These are phyloP conservation scores for Heliothis virescens DNA, from an alignment of 1,140 invertebrate species.

Conservation along the genomic window DNA sequence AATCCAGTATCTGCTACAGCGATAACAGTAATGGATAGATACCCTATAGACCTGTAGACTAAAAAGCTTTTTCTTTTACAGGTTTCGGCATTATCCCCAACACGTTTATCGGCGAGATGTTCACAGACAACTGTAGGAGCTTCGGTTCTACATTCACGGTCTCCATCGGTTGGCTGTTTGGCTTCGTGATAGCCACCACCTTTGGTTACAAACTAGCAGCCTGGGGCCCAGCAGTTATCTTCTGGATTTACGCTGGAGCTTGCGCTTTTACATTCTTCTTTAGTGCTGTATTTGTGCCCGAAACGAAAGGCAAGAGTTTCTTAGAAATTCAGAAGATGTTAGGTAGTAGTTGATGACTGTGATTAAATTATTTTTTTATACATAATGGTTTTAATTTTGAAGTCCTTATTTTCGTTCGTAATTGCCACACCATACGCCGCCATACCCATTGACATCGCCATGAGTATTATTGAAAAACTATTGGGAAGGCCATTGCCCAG, in stretches of 20 bases:
- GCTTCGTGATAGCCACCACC: constrained; percentile 55
- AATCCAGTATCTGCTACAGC: too few relatives aligned
- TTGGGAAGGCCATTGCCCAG: too few relatives aligned
- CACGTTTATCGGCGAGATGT: constrained; percentile 64
- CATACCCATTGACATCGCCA: too few relatives aligned
- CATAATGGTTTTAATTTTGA: background rate
- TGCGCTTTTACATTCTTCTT: constrained; percentile 49
- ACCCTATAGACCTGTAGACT: too few relatives aligned
- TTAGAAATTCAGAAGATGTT: constrained; percentile 48
- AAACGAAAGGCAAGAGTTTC: constrained; percentile 52
- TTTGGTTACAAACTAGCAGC: constrained; percentile 52
- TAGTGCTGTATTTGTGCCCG: constrained; percentile 44
- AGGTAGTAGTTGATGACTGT: background rate
- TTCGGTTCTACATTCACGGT: constrained; percentile 54
- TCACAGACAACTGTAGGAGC: constrained; percentile 59
- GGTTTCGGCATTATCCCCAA: constrained; percentile 65
- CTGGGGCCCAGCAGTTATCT: constrained; percentile 51
- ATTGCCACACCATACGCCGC: too few relatives aligned
- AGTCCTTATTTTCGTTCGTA: too few relatives aligned
- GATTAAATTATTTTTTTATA: background rate
- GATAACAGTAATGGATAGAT: too few relatives aligned
- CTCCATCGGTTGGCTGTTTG: constrained; percentile 50
- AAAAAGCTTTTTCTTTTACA: constrained; percentile 46
- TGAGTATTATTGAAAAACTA: too few relatives aligned
- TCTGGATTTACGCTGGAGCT: constrained; percentile 58